Percentiles rank a stretch among this genome's conserved stretches.
phyloP scores from a whole-genome alignment of 2,113 vertebrate species.

The Sylvietta virens region DNA sequence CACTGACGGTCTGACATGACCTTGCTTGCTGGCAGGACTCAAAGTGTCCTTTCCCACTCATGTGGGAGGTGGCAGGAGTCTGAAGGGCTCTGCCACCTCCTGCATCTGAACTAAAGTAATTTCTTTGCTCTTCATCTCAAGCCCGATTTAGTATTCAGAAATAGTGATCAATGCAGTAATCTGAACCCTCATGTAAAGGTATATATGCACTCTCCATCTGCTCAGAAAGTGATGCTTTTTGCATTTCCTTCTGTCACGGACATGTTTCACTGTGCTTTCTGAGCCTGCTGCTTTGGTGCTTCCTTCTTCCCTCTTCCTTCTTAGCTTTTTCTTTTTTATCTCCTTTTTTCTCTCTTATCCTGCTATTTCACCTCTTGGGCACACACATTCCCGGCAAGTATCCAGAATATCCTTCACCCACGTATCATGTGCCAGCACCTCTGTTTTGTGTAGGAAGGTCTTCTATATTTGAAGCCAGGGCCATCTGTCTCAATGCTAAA shows the following conservation, averaged over 20 bases:
- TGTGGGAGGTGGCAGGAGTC: not conserved
- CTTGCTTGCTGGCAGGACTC: not conserved
- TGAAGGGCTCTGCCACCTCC: not conserved
- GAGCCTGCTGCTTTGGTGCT: not conserved
- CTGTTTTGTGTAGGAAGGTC: constrained; percentile 43
- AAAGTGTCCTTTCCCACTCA: accelerated
- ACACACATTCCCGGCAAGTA: not conserved
- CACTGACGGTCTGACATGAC: not conserved
- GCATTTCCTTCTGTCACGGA: not conserved
- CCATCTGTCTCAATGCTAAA: constrained; percentile 26
- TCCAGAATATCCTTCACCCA: constrained; percentile 31
- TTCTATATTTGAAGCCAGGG: constrained; percentile 34
- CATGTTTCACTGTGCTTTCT: not conserved
- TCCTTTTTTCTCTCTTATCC: not conserved
- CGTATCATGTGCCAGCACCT: constrained; percentile 33
- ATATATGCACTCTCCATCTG: not conserved
- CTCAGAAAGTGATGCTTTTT: not conserved
- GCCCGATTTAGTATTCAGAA: not conserved
- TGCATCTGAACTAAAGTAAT: not conserved
- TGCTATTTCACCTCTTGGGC: constrained; percentile 4
- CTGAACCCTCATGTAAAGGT: not conserved
- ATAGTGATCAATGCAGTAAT: not conserved
- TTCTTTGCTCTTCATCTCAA: not conserved
- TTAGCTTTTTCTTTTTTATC: not conserved
- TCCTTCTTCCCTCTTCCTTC: not conserved